Evolutionary conservation across 2,888 invertebrate species (phyloP).

Genomic region (Cordilura impudica): DNA sequence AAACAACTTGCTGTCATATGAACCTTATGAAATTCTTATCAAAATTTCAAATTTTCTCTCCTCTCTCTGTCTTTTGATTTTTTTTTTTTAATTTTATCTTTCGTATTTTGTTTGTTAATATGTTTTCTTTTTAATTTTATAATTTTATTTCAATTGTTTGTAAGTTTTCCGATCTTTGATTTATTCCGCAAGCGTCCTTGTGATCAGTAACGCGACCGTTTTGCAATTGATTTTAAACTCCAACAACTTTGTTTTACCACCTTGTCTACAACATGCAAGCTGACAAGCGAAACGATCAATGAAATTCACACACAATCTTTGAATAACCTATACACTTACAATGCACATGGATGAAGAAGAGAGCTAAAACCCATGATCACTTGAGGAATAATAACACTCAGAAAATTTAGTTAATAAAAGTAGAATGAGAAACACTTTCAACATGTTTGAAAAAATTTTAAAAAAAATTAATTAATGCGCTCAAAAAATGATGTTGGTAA

Average conservation of each 20-base stretch:
- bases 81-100: neutral
- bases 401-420: constrained; percentile 4
- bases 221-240: constrained; percentile 55
- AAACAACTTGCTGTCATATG: neutral
- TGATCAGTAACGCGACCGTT: constrained; percentile 40
- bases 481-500: neutral
- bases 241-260: constrained; percentile 41
- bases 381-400: constrained; percentile 13
- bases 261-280: constrained; percentile 9
- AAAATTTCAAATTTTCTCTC: neutral
- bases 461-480: neutral
- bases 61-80: neutral
- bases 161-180: neutral
- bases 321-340: neutral
- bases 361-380: constrained; percentile 22
- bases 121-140: neutral
- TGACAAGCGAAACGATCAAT: constrained; percentile 31
- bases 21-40: neutral
- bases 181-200: constrained; percentile 34
- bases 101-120: neutral
- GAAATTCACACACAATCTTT: constrained; percentile 39
- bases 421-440: neutral
- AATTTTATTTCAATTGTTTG: neutral
- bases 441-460: neutral
- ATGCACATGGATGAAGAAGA: neutral